These are phyloP conservation scores for Gnathonemus echidnorhynchus DNA, from an alignment of 2,113 vertebrate genomes.

Conservation along the genomic window DNA sequence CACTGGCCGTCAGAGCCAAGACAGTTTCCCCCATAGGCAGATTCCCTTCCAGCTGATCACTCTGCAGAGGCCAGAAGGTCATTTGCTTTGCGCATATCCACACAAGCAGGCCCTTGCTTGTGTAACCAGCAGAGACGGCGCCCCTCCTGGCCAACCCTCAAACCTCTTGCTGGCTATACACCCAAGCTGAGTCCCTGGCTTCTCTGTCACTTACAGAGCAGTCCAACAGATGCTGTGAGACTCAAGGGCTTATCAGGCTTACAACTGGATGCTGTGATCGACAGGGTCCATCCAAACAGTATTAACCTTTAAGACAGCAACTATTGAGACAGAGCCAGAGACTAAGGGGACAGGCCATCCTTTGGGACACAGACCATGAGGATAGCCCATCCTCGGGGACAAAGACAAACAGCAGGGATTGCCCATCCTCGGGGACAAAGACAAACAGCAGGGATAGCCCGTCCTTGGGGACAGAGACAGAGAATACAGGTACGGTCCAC, in stretches of 20 bases:
- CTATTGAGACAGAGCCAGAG: background rate
- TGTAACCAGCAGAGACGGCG: background rate
- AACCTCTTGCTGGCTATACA: background rate
- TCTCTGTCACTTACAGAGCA: background rate
- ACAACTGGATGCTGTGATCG: background rate
- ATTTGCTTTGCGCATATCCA: background rate
- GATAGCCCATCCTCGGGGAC: background rate
- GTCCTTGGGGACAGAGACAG: no score
- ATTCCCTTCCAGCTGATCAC: background rate
- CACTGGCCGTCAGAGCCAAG: background rate
- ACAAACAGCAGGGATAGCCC: no score
- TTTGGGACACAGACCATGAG: background rate
- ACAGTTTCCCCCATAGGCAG: background rate
- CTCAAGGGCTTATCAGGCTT: background rate
- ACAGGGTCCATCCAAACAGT: background rate
- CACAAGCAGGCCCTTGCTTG: background rate
- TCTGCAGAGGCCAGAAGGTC: background rate
- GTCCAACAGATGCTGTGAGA: background rate
- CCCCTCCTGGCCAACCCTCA: background rate
- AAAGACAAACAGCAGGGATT: background rate
- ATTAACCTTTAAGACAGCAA: background rate
- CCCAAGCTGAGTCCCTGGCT: background rate
- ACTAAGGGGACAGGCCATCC: background rate
- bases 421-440: background rate
- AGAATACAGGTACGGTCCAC: no score